Evolutionary conservation across 2,888 invertebrate genomes (phyloP), one percentile per base, ranked within the genome.

Genomic region (Vandiemenella viatica): DNA sequence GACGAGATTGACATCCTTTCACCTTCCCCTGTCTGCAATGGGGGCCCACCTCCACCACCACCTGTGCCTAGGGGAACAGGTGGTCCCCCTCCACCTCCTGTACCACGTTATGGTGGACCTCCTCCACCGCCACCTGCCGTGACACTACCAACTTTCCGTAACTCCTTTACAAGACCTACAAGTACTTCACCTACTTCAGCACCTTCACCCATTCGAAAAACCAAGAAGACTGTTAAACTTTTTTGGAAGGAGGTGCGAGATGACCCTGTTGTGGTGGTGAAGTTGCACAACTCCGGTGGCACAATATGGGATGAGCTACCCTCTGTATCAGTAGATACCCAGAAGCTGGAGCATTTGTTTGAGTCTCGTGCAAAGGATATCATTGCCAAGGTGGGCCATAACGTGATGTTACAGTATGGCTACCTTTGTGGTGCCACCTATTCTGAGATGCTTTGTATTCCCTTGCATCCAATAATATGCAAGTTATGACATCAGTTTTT

Each of bases 241-340:
- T 98, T 98, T 67, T 99, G 98, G 98, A 88, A 88, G 63, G 93
- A 97, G 67, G 86, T 90, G 6, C 77, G 86, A 57, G 89, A 88
- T 56, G 80, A 81, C 61, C 79, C 80, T 1, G 69, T 80, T 26
- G 79, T 79, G 53, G 70, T 81, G 43, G 61, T 66, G 13, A 72
- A 71, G 60, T 59, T 71, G 45, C 69, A 71, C 57, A 66, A 68
- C 45, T 55, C 72, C 55, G n/a, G n/a, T n/a, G 76, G 81, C 46
- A 81, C 82, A 60, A 86, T 96, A 62, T 96, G 96, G 96, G 90
- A 92, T 64, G 89, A 91, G 62, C 66, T 96, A 45, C 80, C 80
- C 37, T 78, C 83, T 21, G 81, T 96, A 5, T 74, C 76, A 47
- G 77, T 99, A 20, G 97, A 98, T 65, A 88, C 86, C 6, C 83